Conservation (phyloP, 2,797 vertebrate genomes). For the Melanotaenia parkinsoni region DNA sequence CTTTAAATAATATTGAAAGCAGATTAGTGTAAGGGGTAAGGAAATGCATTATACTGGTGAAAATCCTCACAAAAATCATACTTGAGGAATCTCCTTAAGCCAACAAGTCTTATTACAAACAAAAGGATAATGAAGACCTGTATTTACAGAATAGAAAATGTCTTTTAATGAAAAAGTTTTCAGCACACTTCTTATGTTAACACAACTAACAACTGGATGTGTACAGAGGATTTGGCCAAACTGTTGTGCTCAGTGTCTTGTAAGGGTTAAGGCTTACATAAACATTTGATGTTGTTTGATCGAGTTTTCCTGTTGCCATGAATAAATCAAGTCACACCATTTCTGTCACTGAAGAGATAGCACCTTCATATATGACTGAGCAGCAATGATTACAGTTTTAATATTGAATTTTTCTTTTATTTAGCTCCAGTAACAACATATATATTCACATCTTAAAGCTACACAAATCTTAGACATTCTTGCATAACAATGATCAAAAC, state of each 20-base stretch:
- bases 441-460: neutral
- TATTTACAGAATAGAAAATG: neutral
- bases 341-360: conserved; percentile 8
- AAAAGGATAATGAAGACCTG: neutral
- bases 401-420: conserved; percentile 16
- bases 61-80: too few relatives aligned
- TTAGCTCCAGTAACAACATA: conserved; percentile 2
- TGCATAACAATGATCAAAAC: too few relatives aligned
- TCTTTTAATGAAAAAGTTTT: conserved; percentile 5
- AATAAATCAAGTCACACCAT: conserved; percentile 51
- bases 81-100: too few relatives aligned
- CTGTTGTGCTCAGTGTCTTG: conserved; percentile 6
- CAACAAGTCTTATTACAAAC: too few relatives aligned
- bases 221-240: neutral
- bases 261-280: conserved; percentile 32
- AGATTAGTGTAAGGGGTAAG: neutral
- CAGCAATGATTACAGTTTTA: conserved; percentile 1
- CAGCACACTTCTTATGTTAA: neutral
- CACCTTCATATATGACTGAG: conserved; percentile 15
- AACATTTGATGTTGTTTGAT: conserved; percentile 59
- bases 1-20: neutral
- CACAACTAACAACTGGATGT: conserved; percentile 2
- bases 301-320: conserved; percentile 53
- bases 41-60: too few relatives aligned
- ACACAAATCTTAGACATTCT: too few relatives aligned